Evolutionary conservation across 2,797 vertebrate genomes (phyloP).

Genomic region (Allobates femoralis): DNA sequence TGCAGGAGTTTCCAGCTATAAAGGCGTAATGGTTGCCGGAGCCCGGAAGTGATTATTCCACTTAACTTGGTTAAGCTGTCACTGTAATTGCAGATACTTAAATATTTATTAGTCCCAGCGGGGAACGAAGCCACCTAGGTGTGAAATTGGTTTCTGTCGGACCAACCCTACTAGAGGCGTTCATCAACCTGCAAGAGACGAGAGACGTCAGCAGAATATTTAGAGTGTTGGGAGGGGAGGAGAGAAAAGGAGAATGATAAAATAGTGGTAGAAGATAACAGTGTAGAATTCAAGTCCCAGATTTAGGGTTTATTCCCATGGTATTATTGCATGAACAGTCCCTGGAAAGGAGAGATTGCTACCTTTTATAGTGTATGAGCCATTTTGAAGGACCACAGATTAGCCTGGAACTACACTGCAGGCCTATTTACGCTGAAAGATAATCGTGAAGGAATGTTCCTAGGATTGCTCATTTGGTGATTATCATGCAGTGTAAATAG

Average conservation of each 20-base stretch:
- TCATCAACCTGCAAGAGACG: not conserved
- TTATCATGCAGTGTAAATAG: too few species aligned
- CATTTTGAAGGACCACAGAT: too few species aligned
- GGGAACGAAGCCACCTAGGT: constrained; percentile 26
- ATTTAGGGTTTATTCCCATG: too few species aligned
- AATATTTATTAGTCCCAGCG: constrained; percentile 43
- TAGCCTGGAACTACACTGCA: too few species aligned
- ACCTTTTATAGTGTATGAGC: too few species aligned
- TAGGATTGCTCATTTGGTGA: too few species aligned
- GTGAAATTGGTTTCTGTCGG: constrained; percentile 52
- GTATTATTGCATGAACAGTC: too few species aligned
- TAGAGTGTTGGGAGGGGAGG: too few species aligned
- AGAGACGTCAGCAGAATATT: not conserved
- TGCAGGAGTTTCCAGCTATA: not conserved
- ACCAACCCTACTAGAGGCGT: not conserved
- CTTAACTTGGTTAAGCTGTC: constrained; percentile 7
- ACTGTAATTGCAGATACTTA: constrained; percentile 43
- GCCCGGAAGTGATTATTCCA: not conserved
- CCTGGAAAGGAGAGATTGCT: too few species aligned
- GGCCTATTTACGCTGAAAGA: too few species aligned
- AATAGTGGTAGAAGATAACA: not conserved
- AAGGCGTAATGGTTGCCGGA: not conserved
- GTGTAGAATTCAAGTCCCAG: too few species aligned
- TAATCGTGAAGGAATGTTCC: too few species aligned
- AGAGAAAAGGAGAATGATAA: not conserved